A percentile compares a stretch with the other conserved stretches of the same genome.
phyloP scores from a whole-genome alignment of 2,113 vertebrate genomes.

The Canis aureus region DNA sequence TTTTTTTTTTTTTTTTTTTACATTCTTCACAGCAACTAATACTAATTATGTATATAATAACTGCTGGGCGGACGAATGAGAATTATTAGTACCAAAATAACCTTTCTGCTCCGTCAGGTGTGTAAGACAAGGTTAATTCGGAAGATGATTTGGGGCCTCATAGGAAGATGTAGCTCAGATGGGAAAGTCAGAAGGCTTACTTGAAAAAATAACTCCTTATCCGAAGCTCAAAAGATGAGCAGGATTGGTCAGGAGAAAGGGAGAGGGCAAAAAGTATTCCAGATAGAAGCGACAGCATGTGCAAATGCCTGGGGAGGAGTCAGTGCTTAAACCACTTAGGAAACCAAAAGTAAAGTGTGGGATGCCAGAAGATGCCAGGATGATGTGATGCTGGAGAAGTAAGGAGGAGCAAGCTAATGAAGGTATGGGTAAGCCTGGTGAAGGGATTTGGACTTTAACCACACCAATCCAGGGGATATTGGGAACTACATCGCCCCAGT shows the following conservation, averaged over 20 bases:
- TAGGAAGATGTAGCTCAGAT: background rate
- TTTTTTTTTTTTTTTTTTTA: slow-evolving; percentile 20
- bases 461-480: background rate
- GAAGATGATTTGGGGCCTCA: background rate
- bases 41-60: background rate
- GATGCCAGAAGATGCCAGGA: background rate
- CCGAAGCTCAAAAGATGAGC: background rate
- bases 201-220: background rate
- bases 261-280: background rate
- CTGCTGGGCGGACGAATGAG: background rate
- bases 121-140: background rate
- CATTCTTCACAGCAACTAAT: background rate
- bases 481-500: background rate
- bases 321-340: background rate
- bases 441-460: background rate
- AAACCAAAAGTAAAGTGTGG: background rate
- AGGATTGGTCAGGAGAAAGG: background rate
- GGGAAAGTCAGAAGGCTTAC: background rate
- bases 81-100: background rate
- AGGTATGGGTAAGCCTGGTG: background rate
- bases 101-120: background rate
- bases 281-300: background rate
- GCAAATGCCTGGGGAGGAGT: background rate
- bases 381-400: background rate
- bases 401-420: background rate